These are phyloP conservation scores for Chrysolina haemoptera DNA, from an alignment of 2,888 invertebrate genomes.

Conservation along the genomic window DNA sequence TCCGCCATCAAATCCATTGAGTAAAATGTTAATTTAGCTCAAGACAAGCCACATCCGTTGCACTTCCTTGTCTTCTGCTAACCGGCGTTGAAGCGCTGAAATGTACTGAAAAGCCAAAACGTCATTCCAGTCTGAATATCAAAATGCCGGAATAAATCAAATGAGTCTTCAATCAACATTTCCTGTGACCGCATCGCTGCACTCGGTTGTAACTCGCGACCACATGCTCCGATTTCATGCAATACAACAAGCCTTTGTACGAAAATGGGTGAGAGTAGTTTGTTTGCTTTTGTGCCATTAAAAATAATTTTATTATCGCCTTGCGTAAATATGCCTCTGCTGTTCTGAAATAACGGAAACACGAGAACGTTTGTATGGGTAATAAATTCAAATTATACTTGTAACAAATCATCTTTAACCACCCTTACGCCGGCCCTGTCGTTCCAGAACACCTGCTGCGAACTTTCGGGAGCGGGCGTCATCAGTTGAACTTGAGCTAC, in stretches of 20 bases:
- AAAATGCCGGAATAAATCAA: constrained; percentile 28
- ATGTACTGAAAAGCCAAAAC: constrained; percentile 10
- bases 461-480: too few relatives aligned
- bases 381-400: too few relatives aligned
- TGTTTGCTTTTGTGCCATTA: constrained; percentile 9
- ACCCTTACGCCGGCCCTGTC: too few relatives aligned
- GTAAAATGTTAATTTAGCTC: constrained; percentile 16
- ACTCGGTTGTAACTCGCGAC: constrained; percentile 20
- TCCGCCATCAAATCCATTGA: not conserved
- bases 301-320: not conserved
- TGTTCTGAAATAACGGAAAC: not conserved
- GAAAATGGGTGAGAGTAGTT: constrained; percentile 1
- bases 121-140: constrained; percentile 12
- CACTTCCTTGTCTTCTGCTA: constrained; percentile 12
- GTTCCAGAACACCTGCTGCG: too few relatives aligned
- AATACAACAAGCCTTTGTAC: constrained; percentile 14
- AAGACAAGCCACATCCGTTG: constrained; percentile 13
- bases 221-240: constrained; percentile 30
- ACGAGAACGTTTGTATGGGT: not conserved
- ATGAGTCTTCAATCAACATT: constrained; percentile 28
- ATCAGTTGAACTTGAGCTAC: too few relatives aligned
- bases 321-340: not conserved
- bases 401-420: too few relatives aligned
- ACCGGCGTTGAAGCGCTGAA: constrained; percentile 17
- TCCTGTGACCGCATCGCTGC: constrained; percentile 23